Conservation (phyloP, 2,888 invertebrate species). For the Baronia brevicornis region DNA sequence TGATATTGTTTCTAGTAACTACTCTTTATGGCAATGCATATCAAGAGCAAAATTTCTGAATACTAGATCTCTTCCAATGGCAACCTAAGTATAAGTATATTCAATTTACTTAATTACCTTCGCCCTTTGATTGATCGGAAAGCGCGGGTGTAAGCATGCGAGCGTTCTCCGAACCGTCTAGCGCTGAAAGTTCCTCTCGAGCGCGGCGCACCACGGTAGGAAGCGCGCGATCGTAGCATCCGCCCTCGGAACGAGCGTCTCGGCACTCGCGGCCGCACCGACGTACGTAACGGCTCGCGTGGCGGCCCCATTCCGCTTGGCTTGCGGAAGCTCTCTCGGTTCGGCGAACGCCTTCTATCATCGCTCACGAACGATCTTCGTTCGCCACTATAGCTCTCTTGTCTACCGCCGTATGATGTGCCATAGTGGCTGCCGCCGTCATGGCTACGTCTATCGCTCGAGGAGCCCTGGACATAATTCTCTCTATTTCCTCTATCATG, state of each 20-base stretch:
- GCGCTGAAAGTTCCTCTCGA: slow-evolving; percentile 63
- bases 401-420: slow-evolving; percentile 71
- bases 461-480: slow-evolving; percentile 72
- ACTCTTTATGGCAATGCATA: no score
- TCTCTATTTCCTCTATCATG: slow-evolving; percentile 53
- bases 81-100: slow-evolving; percentile 34
- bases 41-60: no score
- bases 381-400: slow-evolving; percentile 71
- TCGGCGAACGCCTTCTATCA: slow-evolving; percentile 73
- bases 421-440: slow-evolving; percentile 74
- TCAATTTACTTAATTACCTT: slow-evolving; percentile 62
- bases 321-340: slow-evolving; percentile 67
- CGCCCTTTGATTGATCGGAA: slow-evolving; percentile 65
- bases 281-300: slow-evolving; percentile 48
- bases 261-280: slow-evolving; percentile 65
- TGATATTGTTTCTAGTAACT: no score
- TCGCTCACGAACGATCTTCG: slow-evolving; percentile 68
- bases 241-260: slow-evolving; percentile 73
- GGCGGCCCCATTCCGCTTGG: slow-evolving; percentile 67
- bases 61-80: no score
- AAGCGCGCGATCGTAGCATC: slow-evolving; percentile 69
- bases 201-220: slow-evolving; percentile 73
- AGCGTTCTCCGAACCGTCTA: slow-evolving; percentile 55
- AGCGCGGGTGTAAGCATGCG: slow-evolving; percentile 58
- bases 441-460: slow-evolving; percentile 74